Evolutionary conservation across 1,140 invertebrate genomes (phyloP).

Genomic region (Brachystomella parvula): DNA sequence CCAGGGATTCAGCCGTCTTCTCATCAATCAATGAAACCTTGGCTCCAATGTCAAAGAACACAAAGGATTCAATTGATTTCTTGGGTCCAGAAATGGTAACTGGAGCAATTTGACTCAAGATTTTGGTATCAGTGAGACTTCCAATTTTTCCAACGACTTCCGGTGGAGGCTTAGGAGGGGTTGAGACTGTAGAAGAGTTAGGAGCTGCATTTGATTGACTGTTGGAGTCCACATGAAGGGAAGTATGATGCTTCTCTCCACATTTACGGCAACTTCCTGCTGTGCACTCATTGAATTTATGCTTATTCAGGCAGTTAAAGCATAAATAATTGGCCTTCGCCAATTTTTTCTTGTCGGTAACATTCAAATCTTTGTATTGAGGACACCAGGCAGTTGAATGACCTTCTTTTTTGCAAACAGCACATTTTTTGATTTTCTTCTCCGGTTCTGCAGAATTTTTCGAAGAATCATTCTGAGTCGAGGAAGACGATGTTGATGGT

Average conservation of each 20-base stretch:
- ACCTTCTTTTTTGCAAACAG: not conserved
- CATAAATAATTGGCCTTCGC: conserved; percentile 18
- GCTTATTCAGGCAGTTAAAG: conserved; percentile 11
- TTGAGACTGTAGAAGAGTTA: too few species aligned
- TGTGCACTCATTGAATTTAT: conserved; percentile 6
- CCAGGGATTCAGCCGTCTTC: not conserved
- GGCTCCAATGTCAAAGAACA: not conserved
- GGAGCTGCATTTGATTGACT: too few species aligned
- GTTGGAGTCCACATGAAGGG: conserved; percentile 4
- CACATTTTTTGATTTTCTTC: not conserved
- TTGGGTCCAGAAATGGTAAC: not conserved
- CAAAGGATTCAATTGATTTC: not conserved
- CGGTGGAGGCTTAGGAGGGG: not conserved
- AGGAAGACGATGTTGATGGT: too few species aligned
- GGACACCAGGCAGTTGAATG: not conserved
- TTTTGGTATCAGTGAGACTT: not conserved
- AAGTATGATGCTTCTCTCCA: conserved; percentile 11
- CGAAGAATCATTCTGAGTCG: too few species aligned
- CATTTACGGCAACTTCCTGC: conserved; percentile 2
- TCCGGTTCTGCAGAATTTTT: too few species aligned
- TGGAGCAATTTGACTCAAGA: not conserved
- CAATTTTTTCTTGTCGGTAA: conserved; percentile 1
- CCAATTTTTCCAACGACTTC: not conserved
- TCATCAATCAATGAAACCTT: not conserved
- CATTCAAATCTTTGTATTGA: not conserved